Base-by-base conservation (phyloP, 2,797 vertebrate genomes). In the Schizopygopsis pylzovi region DNA sequence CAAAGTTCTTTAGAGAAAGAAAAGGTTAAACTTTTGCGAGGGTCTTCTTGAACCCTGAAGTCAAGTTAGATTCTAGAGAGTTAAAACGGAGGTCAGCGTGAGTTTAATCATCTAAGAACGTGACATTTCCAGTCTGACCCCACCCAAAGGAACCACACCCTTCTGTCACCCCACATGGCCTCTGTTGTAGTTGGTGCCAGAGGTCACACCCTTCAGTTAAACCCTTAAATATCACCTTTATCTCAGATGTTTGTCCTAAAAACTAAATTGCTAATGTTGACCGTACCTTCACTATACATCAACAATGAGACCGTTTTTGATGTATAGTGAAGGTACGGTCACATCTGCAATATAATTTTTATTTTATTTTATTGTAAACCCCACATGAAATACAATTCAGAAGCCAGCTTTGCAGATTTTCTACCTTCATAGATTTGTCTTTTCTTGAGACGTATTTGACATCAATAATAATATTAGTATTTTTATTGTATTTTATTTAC, bases 131-230 rank as follows among this genome's bases (percentile, higher is more conserved):
- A 20, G 56, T 63, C n/a, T n/a, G 1, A 45, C 77, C n/a, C 56
- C 77, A 63, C 76, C 54, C 54, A n/a, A 59, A 41, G 76, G 37
- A 41, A 41, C 76, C 37, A 25, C 37, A 25, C 77, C 77, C 56
- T 63, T 41, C 56, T 20, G 56, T 63, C 56, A 79, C 77, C 77
- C 56, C 77, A 28, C 39, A 63, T 63, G 15, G 13, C 77, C 22
- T 45, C 8, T 63, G 39, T 6, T 39, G 73, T 37, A 54, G 10
- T 76, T 33, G 1, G 37, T 78, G 54, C 37, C 12, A 43, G 54
- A 54, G 49, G 18, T 54, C 28, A 39, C 73, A 78, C 76, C 52
- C 45, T 52, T 75, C 45, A 75, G 25, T 52, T 28, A 33, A 4
- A 56, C 49, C 33, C 75, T 56, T 22, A 56, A 39, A 54, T 56